Conservation (phyloP, 2,113 vertebrate genomes). For the Formicarius rufipectus region DNA sequence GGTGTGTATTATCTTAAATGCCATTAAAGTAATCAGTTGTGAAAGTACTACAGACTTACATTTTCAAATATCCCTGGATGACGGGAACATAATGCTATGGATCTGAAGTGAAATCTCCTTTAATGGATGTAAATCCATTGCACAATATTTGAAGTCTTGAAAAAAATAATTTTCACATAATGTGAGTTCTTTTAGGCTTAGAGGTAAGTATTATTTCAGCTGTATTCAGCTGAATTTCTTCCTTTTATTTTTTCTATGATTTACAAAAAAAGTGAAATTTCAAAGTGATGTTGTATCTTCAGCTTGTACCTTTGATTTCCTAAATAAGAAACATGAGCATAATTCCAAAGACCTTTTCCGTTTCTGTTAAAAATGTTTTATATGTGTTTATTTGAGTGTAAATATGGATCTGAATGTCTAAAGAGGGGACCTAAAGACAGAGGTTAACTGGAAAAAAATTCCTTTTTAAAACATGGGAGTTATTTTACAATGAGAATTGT, state of each 20-base stretch:
- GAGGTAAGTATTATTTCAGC: background rate
- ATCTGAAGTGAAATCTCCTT: slow-evolving; percentile 17
- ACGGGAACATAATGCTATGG: background rate
- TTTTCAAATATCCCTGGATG: slow-evolving; percentile 2
- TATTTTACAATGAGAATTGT: background rate
- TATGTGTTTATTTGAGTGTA: background rate
- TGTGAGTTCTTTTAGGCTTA: background rate
- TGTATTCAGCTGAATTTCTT: background rate
- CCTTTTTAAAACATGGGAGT: background rate
- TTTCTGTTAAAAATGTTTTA: background rate
- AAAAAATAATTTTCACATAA: background rate
- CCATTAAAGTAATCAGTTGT: slow-evolving; percentile 17
- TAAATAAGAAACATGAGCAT: background rate
- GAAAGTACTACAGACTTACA: background rate
- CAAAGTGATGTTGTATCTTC: background rate
- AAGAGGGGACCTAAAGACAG: background rate
- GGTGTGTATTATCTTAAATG: slow-evolving; percentile 21
- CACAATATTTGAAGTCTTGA: background rate
- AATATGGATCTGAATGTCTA: background rate
- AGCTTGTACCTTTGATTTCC: background rate
- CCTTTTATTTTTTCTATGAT: background rate
- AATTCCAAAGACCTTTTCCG: background rate
- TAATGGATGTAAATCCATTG: background rate
- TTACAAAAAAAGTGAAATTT: background rate
- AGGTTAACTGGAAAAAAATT: background rate